phyloP scores from a whole-genome alignment of 2,113 vertebrate species.

The Brachyhypopomus occidentalis region DNA sequence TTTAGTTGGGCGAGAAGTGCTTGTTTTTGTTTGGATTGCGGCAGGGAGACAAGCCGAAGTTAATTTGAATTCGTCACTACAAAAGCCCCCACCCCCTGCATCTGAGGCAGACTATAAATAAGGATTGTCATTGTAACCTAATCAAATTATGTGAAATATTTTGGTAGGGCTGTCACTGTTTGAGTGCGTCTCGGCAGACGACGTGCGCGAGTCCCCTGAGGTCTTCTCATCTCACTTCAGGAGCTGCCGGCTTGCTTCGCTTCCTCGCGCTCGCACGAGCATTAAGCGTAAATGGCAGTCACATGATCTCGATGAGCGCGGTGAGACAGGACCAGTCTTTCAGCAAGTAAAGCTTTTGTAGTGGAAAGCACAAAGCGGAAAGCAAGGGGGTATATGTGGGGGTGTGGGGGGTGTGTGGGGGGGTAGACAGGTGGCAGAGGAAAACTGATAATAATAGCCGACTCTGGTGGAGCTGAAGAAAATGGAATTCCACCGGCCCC shows the following conservation, averaged over 20 bases:
- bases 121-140: slow-evolving; percentile 77
- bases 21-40: slow-evolving; percentile 65
- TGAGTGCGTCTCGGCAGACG: slow-evolving; percentile 63
- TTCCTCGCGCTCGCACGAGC: slow-evolving; percentile 72
- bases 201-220: slow-evolving; percentile 73
- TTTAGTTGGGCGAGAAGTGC: slow-evolving; percentile 56
- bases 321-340: slow-evolving; percentile 74
- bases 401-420: slow-evolving; percentile 36
- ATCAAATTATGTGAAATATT: slow-evolving; percentile 76
- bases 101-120: slow-evolving; percentile 75
- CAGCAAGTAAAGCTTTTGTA: slow-evolving; percentile 73
- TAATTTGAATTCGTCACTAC: slow-evolving; percentile 65
- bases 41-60: slow-evolving; percentile 56
- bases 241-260: slow-evolving; percentile 72
- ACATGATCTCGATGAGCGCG: slow-evolving; percentile 75
- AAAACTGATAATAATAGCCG: slow-evolving; percentile 69
- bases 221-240: slow-evolving; percentile 75
- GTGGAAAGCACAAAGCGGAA: slow-evolving; percentile 74
- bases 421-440: slow-evolving; percentile 52
- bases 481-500: slow-evolving; percentile 65
- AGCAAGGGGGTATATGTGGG: slow-evolving; percentile 31
- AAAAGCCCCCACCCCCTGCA: slow-evolving; percentile 56
- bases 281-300: slow-evolving; percentile 77
- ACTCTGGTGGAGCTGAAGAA: slow-evolving; percentile 58
- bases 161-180: slow-evolving; percentile 73